These are phyloP conservation scores for Myiotriccus ornatus DNA, from an alignment of 2,797 vertebrate genomes.

Conservation along the genomic window DNA sequence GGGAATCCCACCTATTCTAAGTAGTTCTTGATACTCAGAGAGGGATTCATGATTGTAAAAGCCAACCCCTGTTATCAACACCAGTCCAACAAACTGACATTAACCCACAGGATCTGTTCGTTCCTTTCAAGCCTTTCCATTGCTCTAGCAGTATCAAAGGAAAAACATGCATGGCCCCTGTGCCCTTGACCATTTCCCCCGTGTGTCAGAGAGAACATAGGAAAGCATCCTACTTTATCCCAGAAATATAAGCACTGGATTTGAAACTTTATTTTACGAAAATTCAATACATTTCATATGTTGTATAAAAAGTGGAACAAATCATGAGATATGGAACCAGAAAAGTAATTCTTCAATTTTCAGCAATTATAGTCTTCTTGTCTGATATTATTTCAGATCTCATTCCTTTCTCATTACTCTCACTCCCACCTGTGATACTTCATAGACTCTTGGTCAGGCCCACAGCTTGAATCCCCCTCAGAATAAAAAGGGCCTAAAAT, in stretches of 20 bases:
- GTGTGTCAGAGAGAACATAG: background rate
- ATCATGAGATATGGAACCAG: background rate
- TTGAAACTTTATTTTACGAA: background rate
- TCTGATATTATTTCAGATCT: background rate
- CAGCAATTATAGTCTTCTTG: background rate
- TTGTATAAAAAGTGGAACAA: background rate
- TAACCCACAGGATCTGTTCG: background rate
- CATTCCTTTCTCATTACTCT: background rate
- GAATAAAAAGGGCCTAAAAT: background rate
- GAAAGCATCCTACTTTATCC: background rate
- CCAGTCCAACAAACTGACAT: background rate
- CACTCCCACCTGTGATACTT: background rate
- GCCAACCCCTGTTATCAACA: background rate
- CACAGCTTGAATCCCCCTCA: background rate
- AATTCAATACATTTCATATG: background rate
- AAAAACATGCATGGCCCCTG: rapidly evolving
- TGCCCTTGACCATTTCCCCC: background rate
- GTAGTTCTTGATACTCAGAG: background rate
- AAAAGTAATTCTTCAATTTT: background rate
- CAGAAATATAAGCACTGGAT: background rate
- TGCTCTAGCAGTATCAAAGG: background rate
- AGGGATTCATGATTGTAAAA: background rate
- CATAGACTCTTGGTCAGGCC: background rate
- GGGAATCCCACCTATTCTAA: background rate
- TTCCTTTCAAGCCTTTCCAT: background rate